Evolutionary conservation across 2,113 vertebrate species (phyloP), one percentile per base, ranked within the genome.

Genomic region (Cynoglossus semilaevis): DNA sequence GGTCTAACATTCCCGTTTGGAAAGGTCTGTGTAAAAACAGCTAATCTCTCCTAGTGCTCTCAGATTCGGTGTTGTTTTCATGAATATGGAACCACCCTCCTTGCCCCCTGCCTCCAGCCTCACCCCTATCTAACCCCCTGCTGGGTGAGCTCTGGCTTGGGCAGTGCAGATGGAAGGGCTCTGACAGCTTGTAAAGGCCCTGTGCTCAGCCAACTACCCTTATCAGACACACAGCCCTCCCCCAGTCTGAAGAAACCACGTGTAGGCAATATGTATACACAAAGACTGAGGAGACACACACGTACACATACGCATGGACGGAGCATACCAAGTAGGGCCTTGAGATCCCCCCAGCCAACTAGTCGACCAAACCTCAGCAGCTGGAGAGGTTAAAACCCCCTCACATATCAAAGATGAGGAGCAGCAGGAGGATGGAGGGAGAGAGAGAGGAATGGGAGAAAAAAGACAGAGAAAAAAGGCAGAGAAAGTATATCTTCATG

Each of bases 321-420:
- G 80, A 72, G 88, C 87, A 92, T 88, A 89, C 88, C 83, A 91
- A 92, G 74, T 88, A 89, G 85, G 80, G 83, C 78, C 81, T 84
- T 82, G 80, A 88, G 82, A 84, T 81, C 75, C 80, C n/a, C 77
- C 77, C 79, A 84, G 76, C 74, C 70, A 86, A 74, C 83, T 70
- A 83, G 75, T 77, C 70, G 51, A 73, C 86, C 83, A 80, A 86
- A 86, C 82, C 81, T 79, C 80, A 88, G 88, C 88, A 90, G 89
- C 90, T 90, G 90, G 85, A 92, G 88, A 90, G 86, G 90, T 90
- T 90, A 89, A 89, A 89, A 82, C 87, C 88, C 85, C 85, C 87
- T 87, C 85, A 86, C 83, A 77, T 91, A 90, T 91, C 89, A 90
- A 89, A 91, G 89, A 86, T 74, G 81, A 76, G 86, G 77, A 87